Conservation (phyloP, 2,797 vertebrate genomes). For the Rhodeus uyekii region DNA sequence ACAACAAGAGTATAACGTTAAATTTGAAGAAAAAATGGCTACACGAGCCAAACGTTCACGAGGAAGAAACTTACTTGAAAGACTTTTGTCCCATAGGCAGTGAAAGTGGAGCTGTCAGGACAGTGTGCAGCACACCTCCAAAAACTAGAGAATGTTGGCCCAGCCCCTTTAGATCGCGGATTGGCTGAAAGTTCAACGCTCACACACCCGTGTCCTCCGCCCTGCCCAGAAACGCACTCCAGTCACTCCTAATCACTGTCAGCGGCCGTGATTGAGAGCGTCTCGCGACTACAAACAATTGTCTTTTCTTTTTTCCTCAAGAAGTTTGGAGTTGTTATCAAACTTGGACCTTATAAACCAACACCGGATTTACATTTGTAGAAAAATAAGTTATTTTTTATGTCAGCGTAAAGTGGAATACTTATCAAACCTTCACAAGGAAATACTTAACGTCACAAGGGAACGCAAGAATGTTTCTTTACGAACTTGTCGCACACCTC, state of each 20-base stretch:
- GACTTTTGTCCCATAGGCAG: background rate
- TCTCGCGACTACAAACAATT: slow-evolving; percentile 6
- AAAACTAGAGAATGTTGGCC: slow-evolving; percentile 29
- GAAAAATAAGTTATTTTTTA: background rate
- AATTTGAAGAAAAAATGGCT: background rate
- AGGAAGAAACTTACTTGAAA: background rate
- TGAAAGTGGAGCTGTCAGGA: slow-evolving; percentile 62
- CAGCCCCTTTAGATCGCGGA: slow-evolving; percentile 66
- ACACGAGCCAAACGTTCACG: background rate
- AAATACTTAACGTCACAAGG: slow-evolving; percentile 18
- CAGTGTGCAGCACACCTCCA: slow-evolving; percentile 67
- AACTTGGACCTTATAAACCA: slow-evolving; percentile 4
- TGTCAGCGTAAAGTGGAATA: slow-evolving; percentile 9
- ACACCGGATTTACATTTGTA: slow-evolving; percentile 17
- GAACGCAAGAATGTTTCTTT: slow-evolving; percentile 11
- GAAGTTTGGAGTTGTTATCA: slow-evolving; percentile 11
- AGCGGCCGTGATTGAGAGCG: slow-evolving; percentile 38
- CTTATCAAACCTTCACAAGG: slow-evolving; percentile 8
- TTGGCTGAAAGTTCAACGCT: slow-evolving; percentile 74
- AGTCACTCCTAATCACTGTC: slow-evolving; percentile 56
- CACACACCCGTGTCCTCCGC: slow-evolving; percentile 61
- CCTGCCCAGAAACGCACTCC: slow-evolving; percentile 4
- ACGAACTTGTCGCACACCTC: slow-evolving; percentile 10
- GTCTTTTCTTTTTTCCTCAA: background rate
- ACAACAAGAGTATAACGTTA: too few relatives aligned